These are phyloP conservation scores for Clusia tigrina DNA, from an alignment of 2,888 invertebrate species.

Conservation along the genomic window DNA sequence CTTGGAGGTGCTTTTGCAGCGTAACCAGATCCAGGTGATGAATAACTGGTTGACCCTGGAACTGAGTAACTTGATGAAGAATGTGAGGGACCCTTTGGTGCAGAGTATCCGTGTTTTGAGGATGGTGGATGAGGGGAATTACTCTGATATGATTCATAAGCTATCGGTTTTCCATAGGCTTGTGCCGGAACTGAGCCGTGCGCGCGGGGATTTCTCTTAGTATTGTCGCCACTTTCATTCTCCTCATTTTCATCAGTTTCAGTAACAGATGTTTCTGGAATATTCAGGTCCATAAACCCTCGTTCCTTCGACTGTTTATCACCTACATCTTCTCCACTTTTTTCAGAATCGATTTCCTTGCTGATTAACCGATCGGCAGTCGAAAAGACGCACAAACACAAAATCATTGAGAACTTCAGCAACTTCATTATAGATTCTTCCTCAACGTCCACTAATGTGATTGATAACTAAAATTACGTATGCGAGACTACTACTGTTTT, in stretches of 20 bases:
- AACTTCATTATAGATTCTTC: conserved; percentile 14
- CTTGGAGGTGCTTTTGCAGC: background rate
- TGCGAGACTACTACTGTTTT: conserved; percentile 13
- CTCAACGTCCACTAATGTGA: background rate
- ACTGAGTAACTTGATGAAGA: too few species aligned
- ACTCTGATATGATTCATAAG: conserved; percentile 24
- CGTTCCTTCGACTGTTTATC: background rate
- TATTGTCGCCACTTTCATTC: conserved; percentile 2
- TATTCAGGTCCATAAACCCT: background rate
- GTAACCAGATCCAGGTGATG: conserved; percentile 4
- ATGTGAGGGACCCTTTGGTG: too few species aligned
- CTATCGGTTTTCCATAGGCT: conserved; percentile 24
- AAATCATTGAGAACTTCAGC: conserved; percentile 2
- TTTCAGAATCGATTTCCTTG: background rate
- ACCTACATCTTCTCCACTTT: background rate
- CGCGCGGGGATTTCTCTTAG: conserved; percentile 23
- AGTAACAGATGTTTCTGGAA: background rate
- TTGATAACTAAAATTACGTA: conserved; percentile 16
- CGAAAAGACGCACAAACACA: conserved; percentile 21
- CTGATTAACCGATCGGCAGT: conserved; percentile 13
- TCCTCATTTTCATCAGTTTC: conserved; percentile 6
- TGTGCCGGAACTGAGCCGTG: conserved; percentile 13
- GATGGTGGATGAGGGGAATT: too few species aligned
- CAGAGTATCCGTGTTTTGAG: too few species aligned
- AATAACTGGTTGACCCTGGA: background rate